Base-by-base conservation (phyloP, 2,888 invertebrate species). In the Serrognathus titanus region DNA sequence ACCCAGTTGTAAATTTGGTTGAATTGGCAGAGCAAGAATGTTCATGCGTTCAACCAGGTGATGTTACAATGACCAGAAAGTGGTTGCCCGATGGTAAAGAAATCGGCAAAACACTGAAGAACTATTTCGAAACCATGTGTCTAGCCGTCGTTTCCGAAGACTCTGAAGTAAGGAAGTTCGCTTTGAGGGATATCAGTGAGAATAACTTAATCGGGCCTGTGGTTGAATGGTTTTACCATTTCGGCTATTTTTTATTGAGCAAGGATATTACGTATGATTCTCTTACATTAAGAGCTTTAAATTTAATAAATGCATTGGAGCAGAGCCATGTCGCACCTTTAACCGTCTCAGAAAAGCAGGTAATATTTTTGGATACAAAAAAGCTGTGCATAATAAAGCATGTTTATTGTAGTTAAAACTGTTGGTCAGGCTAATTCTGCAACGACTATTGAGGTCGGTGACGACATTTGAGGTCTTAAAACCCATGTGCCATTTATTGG, bases 131-230 rank as follows among this genome's bases (percentile, higher is more conserved):
- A 53, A 64, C 65, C 10, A 69, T 73, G 56, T 76, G 75, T 55
- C 63, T 72, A 78, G 81, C 82, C 35, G 78, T 85, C 68, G 71
- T 84, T 52, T 82, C 81, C 66, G 78, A 80, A 31, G 80, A 81
- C 62, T 77, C 75, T 61, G 80, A 81, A 55, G 76, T 81, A 2
- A 79, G 82, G 67, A 78, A 79, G 58, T 67, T 81, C 51, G 84
- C 84, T 0, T 79, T 85, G n/a, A 76, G 78, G 59, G 83, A 84
- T 69, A 73, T 85, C 43, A 79, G 79, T 61, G 79, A 79, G n/a
- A 84, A 85, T 69, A 79, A 81, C 1, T 71, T 80, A 16, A 83
- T 84, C 20, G 85, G 84, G 0, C 83, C 83, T 0, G 82, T 85
- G 62, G 81, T 82, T 53, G 82, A 84, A 10, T 84, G 84, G 73